Evolutionary conservation across 2,888 invertebrate species (phyloP).

Genomic region (Perithous albicinctus): DNA sequence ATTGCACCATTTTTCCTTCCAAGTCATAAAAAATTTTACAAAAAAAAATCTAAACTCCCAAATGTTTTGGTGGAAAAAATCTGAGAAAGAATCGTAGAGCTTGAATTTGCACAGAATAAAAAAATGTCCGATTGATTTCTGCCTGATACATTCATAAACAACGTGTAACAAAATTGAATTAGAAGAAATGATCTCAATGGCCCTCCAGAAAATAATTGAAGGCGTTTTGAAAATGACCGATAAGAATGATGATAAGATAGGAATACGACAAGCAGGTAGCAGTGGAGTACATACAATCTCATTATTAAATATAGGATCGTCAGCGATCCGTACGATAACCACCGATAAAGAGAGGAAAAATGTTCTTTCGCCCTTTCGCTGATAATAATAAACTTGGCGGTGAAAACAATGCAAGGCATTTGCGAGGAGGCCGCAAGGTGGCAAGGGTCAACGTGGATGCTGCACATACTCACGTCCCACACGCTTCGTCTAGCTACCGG

Average conservation of each 20-base stretch:
- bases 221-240: background rate
- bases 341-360: constrained; percentile 20
- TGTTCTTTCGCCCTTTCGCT: constrained; percentile 7
- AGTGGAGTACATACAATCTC: background rate
- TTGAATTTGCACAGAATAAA: too few species aligned
- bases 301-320: constrained; percentile 14
- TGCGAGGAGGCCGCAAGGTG: constrained; percentile 54
- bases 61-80: too few species aligned
- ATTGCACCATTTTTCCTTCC: too few species aligned
- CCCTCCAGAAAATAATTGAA: background rate
- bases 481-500: constrained; percentile 48
- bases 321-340: constrained; percentile 36
- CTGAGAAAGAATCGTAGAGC: too few species aligned
- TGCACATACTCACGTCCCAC: constrained; percentile 55
- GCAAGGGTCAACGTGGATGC: constrained; percentile 62
- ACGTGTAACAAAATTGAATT: too few species aligned
- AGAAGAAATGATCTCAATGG: background rate
- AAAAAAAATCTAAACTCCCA: too few species aligned
- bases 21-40: too few species aligned
- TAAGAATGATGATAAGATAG: background rate
- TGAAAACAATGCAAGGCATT: constrained; percentile 60
- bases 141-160: too few species aligned
- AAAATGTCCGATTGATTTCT: too few species aligned
- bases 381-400: constrained; percentile 52
- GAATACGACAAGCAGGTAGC: too few species aligned